Conservation (phyloP, 2,888 invertebrate species). For the Lagria hirta region DNA sequence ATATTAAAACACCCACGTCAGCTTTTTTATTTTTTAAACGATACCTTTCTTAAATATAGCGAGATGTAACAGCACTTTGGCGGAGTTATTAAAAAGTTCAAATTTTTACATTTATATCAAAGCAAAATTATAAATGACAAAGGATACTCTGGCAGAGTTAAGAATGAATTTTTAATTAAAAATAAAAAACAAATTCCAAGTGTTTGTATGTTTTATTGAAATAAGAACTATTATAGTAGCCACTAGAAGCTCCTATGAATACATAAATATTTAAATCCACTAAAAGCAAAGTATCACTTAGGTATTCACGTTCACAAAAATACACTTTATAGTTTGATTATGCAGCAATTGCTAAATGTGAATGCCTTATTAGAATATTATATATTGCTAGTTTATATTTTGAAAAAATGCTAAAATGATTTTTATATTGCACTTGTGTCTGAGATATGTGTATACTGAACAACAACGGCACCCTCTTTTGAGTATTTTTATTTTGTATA, state of each 20-base stretch:
- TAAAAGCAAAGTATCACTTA: constrained; percentile 50
- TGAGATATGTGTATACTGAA: constrained; percentile 42
- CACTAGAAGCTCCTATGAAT: constrained; percentile 45
- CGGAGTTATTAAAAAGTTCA: too few relatives aligned
- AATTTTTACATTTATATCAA: too few relatives aligned
- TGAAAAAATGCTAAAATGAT: constrained; percentile 34
- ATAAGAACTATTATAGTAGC: constrained; percentile 47
- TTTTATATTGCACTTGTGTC: constrained; percentile 42
- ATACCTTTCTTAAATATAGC: too few relatives aligned
- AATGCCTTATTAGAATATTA: constrained; percentile 37
- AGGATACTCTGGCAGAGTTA: too few relatives aligned
- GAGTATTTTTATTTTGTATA: constrained; percentile 25
- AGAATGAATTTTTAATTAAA: too few relatives aligned
- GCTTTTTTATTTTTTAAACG: too few relatives aligned
- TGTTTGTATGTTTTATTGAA: constrained; percentile 42
- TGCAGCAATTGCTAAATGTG: constrained; percentile 33
- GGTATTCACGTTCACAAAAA: constrained; percentile 51
- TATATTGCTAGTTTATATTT: constrained; percentile 36
- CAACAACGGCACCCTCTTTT: constrained; percentile 34
- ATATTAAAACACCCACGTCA: too few relatives aligned
- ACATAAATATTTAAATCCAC: constrained; percentile 49
- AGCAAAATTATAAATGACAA: too few relatives aligned
- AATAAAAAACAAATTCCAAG: too few relatives aligned
- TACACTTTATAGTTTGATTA: constrained; percentile 43
- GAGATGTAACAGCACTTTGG: too few relatives aligned